phyloP scores from a whole-genome alignment of 2,797 vertebrate species.

The Muscicapa comitata region DNA sequence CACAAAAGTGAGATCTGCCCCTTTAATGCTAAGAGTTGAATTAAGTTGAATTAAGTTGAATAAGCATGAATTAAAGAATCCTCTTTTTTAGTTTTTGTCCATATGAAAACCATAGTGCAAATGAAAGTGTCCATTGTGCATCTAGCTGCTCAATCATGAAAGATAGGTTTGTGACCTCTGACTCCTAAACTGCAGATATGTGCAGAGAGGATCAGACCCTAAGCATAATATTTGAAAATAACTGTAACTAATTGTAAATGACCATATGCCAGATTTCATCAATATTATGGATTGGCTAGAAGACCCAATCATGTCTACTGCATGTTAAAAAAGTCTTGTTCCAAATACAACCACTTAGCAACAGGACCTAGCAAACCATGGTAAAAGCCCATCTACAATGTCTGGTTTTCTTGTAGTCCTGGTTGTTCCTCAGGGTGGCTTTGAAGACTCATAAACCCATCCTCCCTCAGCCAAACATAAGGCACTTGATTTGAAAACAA shows the following conservation, averaged over 20 bases:
- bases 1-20: background rate
- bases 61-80: background rate
- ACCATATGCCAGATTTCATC: background rate
- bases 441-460: background rate
- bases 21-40: background rate
- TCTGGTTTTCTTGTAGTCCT: background rate
- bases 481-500: conserved; percentile 26
- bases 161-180: background rate
- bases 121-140: background rate
- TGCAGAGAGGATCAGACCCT: background rate
- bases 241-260: background rate
- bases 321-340: background rate
- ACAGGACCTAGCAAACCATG: background rate
- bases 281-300: background rate
- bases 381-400: background rate
- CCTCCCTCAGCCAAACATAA: background rate
- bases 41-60: too few relatives aligned
- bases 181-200: background rate
- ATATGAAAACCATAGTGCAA: background rate
- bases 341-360: background rate
- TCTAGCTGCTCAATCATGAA: background rate
- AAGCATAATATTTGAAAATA: background rate
- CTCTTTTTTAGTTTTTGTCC: background rate
- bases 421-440: background rate
- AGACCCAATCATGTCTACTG: background rate